Evolutionary conservation across 53 echinoderm and acorn worm genomes (phyloP).

Genomic region (Astropecten irregularis): DNA sequence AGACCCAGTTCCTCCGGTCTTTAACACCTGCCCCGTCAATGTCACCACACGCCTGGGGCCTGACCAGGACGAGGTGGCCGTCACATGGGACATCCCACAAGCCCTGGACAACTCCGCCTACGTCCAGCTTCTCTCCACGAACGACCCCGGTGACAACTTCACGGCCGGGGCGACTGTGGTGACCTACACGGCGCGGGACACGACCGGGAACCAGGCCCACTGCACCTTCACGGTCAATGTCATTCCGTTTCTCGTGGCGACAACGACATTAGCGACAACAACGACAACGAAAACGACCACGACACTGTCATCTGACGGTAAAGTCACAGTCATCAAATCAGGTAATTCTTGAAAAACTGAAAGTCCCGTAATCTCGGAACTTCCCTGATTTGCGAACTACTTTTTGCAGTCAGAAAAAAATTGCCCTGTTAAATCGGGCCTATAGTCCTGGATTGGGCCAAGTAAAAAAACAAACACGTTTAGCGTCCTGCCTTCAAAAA

Average conservation of each 20-base stretch:
- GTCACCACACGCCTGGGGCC: slow-evolving; percentile 1
- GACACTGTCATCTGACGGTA: neutral
- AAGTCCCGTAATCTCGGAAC: neutral
- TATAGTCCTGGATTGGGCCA: too few relatives aligned
- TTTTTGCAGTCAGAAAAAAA: too few relatives aligned
- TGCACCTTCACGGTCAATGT: slow-evolving; percentile 62
- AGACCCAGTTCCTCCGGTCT: slow-evolving; percentile 23
- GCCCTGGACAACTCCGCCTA: slow-evolving; percentile 58
- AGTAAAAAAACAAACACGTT: too few relatives aligned
- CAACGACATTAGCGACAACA: slow-evolving; percentile 16
- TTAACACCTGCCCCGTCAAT: slow-evolving; percentile 5
- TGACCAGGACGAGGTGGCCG: neutral
- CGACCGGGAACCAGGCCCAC: slow-evolving; percentile 24
- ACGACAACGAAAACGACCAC: slow-evolving; percentile 12
- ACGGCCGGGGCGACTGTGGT: slow-evolving; percentile 41
- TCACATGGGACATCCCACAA: slow-evolving; percentile 53
- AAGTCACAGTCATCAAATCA: neutral
- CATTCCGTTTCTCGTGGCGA: neutral
- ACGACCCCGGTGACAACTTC: slow-evolving; percentile 21
- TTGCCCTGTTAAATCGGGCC: too few relatives aligned
- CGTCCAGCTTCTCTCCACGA: slow-evolving; percentile 28
- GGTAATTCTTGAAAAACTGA: neutral
- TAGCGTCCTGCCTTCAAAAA: too few relatives aligned
- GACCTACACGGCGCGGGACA: slow-evolving; percentile 60
- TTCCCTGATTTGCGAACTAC: too few relatives aligned